Percentiles rank a stretch among this genome's conserved stretches.
Evolutionary conservation across 2,888 invertebrate species (phyloP).

Genomic region (Rhodophaea formosa): DNA sequence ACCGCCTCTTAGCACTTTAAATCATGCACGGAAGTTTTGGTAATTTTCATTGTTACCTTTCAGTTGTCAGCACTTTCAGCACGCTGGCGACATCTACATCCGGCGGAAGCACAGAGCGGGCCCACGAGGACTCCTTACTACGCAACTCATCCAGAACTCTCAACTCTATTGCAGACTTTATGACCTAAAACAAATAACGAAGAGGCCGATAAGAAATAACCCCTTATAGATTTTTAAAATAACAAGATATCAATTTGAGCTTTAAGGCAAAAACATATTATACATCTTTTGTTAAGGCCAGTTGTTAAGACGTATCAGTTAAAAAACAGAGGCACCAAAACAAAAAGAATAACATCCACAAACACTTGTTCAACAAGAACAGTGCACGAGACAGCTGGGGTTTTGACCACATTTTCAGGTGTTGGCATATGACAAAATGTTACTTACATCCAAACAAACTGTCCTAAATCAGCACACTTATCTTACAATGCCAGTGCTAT

Average conservation of each 20-base stretch:
- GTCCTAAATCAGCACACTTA: conserved; percentile 59
- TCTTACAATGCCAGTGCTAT: conserved; percentile 61
- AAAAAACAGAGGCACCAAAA: too few relatives aligned
- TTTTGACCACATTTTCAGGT: too few relatives aligned
- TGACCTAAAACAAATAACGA: conserved; percentile 43
- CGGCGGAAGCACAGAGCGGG: conserved; percentile 54
- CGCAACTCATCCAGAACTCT: conserved; percentile 48
- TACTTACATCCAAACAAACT: conserved; percentile 64
- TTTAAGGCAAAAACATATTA: too few relatives aligned
- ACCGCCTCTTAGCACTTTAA: too few relatives aligned
- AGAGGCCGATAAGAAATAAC: not conserved
- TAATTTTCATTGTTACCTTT: conserved; percentile 57
- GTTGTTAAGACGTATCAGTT: too few relatives aligned
- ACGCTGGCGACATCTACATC: conserved; percentile 57
- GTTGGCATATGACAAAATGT: not conserved
- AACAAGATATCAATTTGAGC: too few relatives aligned
- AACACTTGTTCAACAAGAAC: too few relatives aligned
- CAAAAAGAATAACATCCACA: too few relatives aligned
- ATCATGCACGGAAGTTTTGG: too few relatives aligned
- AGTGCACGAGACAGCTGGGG: too few relatives aligned
- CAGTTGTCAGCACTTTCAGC: conserved; percentile 64
- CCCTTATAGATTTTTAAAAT: too few relatives aligned
- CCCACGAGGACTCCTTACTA: conserved; percentile 57
- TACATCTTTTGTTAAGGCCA: too few relatives aligned
- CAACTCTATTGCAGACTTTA: conserved; percentile 60